These are phyloP conservation scores for Poicephalus gulielmi DNA, from an alignment of 2,113 vertebrate genomes.

Conservation along the genomic window DNA sequence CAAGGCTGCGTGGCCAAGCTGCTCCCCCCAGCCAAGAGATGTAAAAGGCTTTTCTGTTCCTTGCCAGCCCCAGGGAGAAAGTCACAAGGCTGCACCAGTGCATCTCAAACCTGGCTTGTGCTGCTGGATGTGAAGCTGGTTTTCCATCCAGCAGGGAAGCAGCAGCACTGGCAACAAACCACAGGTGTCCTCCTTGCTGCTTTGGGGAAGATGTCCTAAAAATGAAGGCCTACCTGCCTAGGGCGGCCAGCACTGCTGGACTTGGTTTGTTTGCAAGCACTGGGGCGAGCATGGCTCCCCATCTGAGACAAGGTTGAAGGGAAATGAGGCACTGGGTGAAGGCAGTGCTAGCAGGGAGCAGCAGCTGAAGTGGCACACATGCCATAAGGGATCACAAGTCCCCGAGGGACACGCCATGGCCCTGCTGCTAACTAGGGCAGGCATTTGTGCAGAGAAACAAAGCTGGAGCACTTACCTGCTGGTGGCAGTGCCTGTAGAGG, in stretches of 20 bases:
- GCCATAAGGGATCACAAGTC: too few relatives aligned
- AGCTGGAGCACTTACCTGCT: conserved; percentile 28
- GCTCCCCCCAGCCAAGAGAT: neutral
- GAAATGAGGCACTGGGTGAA: neutral
- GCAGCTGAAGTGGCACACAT: fast-evolving
- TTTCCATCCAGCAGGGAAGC: neutral
- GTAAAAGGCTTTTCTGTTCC: neutral
- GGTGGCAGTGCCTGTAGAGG: neutral
- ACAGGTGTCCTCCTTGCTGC: fast-evolving
- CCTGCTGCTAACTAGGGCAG: neutral
- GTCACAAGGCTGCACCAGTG: neutral
- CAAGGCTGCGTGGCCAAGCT: neutral
- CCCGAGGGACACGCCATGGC: neutral
- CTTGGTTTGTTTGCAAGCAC: neutral
- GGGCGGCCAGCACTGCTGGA: neutral
- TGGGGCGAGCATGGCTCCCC: fast-evolving
- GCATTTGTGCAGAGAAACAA: neutral
- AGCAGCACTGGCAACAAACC: neutral
- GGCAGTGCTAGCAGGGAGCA: neutral
- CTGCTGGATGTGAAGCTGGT: neutral
- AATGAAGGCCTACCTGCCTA: neutral
- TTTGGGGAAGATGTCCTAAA: neutral
- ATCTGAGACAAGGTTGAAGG: neutral
- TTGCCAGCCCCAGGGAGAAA: neutral
- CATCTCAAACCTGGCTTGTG: neutral